These are phyloP conservation scores for Cranoglanis bouderius DNA, from an alignment of 2,113 vertebrate genomes.

Conservation along the genomic window DNA sequence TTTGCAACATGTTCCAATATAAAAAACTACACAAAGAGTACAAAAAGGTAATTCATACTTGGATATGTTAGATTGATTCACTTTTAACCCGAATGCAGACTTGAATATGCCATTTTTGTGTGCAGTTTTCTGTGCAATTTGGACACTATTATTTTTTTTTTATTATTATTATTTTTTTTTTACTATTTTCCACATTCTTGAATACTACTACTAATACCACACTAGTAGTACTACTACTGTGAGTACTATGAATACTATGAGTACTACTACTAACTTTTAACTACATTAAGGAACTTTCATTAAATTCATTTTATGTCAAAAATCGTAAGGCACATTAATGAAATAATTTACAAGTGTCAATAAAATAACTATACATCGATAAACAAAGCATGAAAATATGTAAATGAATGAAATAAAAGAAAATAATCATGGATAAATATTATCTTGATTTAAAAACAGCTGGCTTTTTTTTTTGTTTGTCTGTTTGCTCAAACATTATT, in stretches of 20 bases:
- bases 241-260: not conserved
- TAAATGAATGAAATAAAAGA: not conserved
- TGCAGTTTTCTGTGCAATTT: too few relatives aligned
- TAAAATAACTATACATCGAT: not conserved
- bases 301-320: not conserved
- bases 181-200: not conserved
- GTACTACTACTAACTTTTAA: not conserved
- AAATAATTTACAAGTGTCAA: not conserved
- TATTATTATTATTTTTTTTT: not conserved
- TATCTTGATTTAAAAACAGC: not conserved
- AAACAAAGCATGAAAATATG: not conserved
- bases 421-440: not conserved
- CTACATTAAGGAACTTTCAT: not conserved
- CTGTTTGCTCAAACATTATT: not conserved
- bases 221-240: not conserved
- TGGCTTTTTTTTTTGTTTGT: not conserved
- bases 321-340: not conserved
- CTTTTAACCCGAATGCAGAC: not conserved
- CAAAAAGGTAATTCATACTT: conserved; percentile 69
- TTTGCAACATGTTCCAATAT: conserved; percentile 94
- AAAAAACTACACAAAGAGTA: conserved; percentile 87
- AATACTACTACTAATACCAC: not conserved
- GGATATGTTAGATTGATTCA: conserved; percentile 36
- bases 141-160: not conserved
- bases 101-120: not conserved